Evolutionary conservation across 2,113 vertebrate species (phyloP).

Genomic region (Abramis brama): DNA sequence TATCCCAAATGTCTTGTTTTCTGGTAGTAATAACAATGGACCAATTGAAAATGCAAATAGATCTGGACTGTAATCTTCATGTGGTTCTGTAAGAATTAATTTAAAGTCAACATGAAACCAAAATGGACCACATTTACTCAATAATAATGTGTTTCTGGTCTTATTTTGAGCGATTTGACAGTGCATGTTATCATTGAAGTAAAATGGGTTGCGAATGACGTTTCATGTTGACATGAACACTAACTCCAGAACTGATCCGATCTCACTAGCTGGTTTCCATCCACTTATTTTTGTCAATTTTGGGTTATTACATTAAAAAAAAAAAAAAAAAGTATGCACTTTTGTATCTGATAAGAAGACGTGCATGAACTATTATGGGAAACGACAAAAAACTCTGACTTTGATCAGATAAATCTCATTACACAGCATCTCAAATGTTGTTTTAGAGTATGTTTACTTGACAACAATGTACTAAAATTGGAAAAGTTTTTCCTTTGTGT

Average conservation of each 20-base stretch:
- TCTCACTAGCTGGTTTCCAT: not conserved
- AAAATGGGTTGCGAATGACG: not conserved
- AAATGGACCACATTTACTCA: not conserved
- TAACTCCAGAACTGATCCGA: not conserved
- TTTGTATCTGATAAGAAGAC: not conserved
- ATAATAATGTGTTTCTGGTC: not conserved
- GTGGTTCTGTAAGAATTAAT: not conserved
- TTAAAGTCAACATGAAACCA: not conserved
- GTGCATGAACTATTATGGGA: not conserved
- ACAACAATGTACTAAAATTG: too few relatives aligned
- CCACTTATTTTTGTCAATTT: not conserved
- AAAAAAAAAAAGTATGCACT: not conserved
- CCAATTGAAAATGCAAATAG: not conserved
- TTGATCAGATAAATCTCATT: not conserved
- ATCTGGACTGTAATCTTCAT: not conserved
- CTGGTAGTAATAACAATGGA: not conserved
- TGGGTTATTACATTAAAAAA: too few relatives aligned
- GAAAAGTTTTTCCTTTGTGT: too few relatives aligned
- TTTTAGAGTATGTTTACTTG: not conserved
- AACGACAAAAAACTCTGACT: not conserved
- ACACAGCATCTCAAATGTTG: not conserved
- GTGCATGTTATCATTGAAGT: not conserved
- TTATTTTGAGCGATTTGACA: not conserved
- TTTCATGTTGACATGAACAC: not conserved
- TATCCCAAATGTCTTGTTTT: not conserved